A percentile compares a stretch with the other conserved stretches of the same genome.
Evolutionary conservation across 2,797 vertebrate species (phyloP).

Genomic region (Oceanodroma leucorhoa): DNA sequence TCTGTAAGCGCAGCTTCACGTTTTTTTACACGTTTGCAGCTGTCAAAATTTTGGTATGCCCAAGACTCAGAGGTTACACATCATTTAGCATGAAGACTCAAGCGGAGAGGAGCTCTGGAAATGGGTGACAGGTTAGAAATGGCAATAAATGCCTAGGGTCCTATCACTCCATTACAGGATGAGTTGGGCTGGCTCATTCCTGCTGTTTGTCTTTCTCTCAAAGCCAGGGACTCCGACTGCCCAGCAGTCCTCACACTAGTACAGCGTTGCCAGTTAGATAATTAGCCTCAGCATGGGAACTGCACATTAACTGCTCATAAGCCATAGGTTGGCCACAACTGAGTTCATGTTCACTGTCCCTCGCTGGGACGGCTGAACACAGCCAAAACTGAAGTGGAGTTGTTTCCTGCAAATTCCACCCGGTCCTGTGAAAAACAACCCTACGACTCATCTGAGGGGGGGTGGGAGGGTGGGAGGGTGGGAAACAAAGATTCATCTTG

Average conservation of each 20-base stretch:
- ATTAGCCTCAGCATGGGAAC: background rate
- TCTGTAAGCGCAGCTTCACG: background rate
- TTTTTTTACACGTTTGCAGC: background rate
- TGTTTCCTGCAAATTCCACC: background rate
- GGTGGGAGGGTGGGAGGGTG: too few relatives aligned
- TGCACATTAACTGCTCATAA: background rate
- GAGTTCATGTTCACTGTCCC: background rate
- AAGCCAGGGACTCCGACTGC: background rate
- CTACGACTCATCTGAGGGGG: background rate
- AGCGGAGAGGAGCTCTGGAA: background rate
- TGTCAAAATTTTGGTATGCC: background rate
- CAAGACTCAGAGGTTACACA: background rate
- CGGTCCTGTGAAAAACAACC: background rate
- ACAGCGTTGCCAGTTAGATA: background rate
- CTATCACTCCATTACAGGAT: background rate
- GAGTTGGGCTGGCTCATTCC: background rate
- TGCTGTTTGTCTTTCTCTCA: background rate
- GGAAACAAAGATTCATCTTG: rapidly evolving
- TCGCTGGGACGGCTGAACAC: background rate
- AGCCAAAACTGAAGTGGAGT: background rate
- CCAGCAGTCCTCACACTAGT: background rate
- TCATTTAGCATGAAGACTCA: background rate
- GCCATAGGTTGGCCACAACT: background rate
- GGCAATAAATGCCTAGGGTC: background rate
- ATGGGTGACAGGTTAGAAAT: background rate